These are phyloP conservation scores for Pitangus sulphuratus DNA, from an alignment of 2,797 vertebrate genomes.

Conservation along the genomic window DNA sequence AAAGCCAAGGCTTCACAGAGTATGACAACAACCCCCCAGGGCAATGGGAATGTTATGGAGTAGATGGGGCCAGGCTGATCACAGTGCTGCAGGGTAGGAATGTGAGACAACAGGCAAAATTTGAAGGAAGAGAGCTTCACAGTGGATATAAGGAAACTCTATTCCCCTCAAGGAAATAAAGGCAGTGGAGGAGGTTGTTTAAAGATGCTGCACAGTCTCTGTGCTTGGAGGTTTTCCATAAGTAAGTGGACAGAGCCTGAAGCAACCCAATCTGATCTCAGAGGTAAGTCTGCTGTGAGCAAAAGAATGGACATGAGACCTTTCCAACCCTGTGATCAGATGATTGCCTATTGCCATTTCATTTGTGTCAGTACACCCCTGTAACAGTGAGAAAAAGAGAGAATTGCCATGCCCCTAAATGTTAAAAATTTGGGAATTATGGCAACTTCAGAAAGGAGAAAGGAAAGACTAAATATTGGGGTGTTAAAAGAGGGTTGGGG, in stretches of 20 bases:
- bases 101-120: neutral
- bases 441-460: neutral
- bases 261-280: neutral
- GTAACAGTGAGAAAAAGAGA: neutral
- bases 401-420: neutral
- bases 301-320: fast-evolving
- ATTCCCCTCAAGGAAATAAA: neutral
- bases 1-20: neutral
- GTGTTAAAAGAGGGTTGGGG: neutral
- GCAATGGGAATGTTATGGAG: neutral
- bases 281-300: neutral
- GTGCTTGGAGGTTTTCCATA: neutral
- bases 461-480: neutral
- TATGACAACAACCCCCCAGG: neutral
- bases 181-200: neutral
- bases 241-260: neutral
- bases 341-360: fast-evolving
- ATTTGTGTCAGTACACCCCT: neutral
- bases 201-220: neutral
- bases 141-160: neutral
- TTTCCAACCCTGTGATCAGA: neutral
- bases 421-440: neutral
- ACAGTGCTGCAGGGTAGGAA: neutral
- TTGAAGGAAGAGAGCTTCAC: neutral
- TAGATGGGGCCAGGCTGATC: neutral